Conservation (phyloP, 2,797 vertebrate species). For the Oreonectes daqikongensis region DNA sequence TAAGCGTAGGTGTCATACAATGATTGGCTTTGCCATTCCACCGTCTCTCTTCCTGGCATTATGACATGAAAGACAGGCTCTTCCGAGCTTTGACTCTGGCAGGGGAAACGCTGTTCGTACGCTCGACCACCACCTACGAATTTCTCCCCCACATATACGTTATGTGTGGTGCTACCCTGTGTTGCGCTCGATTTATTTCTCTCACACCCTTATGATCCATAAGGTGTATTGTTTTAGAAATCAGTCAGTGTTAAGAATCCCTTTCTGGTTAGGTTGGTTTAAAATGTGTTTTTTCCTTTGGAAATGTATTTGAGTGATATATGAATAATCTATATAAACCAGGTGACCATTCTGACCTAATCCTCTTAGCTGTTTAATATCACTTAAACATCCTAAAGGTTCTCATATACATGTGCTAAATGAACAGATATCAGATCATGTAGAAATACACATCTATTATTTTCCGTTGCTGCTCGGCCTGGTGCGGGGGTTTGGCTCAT, state of each 20-base stretch:
- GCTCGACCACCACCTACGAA: slow-evolving; percentile 26
- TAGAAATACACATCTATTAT: not conserved
- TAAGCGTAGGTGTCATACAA: slow-evolving; percentile 34
- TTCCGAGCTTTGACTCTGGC: slow-evolving; percentile 24
- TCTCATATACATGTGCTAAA: not conserved
- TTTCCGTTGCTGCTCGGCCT: not conserved
- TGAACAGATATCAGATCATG: not conserved
- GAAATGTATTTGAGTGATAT: too few relatives aligned
- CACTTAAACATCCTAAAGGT: too few relatives aligned
- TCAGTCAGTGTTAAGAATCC: not conserved
- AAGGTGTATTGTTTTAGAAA: not conserved
- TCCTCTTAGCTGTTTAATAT: too few relatives aligned
- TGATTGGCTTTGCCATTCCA: slow-evolving; percentile 24
- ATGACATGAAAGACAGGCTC: slow-evolving; percentile 21
- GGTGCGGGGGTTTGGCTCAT: not conserved
- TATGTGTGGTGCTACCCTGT: slow-evolving; percentile 11
- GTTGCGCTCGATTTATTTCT: not conserved
- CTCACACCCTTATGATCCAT: not conserved
- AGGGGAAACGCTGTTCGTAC: slow-evolving; percentile 29
- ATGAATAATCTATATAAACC: too few relatives aligned
- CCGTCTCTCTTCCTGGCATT: slow-evolving; percentile 21
- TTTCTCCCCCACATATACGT: slow-evolving; percentile 23
- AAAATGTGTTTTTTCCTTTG: not conserved
- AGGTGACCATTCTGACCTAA: too few relatives aligned
- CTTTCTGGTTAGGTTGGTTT: not conserved